Evolutionary conservation across 2,888 invertebrate species (phyloP), one percentile per base, ranked within the genome.

Genomic region (Anaspis maculata): DNA sequence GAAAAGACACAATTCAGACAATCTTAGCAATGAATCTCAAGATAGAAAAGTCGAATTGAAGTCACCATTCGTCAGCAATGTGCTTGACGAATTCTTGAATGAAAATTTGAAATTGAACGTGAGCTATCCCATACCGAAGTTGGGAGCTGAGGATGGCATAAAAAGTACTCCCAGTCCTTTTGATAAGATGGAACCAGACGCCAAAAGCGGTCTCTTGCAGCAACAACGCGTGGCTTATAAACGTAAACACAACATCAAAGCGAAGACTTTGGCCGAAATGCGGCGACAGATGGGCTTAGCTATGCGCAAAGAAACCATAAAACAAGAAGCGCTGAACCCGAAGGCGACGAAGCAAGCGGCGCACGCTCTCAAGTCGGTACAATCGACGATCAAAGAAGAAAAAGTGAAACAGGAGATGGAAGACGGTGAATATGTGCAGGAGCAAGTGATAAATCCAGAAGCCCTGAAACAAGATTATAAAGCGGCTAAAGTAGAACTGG

Each of bases 181-280:
- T 16, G 36, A 32, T 13, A n/a, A n/a, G n/a, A 7, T 5, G 4
- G 9, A 25, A 6, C 12, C 25, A 10, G n/a, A 5, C 4, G 6
- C 25, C 25, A 10, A 5, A 5, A 3, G 13, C 22, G 13, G 23
- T 14, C 6, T 10, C n/a, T 6, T 13, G n/a, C 3, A 7, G 9
- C 19, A 5, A 5, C 5, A 9, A 5, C 9, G 24, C 9, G 10
- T 5, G 10, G 12, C 5, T 11, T 9, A 5, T 9, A 9, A 11
- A 9, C 25, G 19, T 5, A 26, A 12, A 9, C 35, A 37, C 21
- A 41, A 42, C 28, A 40, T 55, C 13, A 67, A 69, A 35, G 59
- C 72, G 2, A 66, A 72, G 39, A 74, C 74, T 0, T 62, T 74
- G 2, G 73, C 72, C 0, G 72, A 74, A 46, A 68, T 72, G 34